Evolutionary conservation across 2,113 vertebrate genomes (phyloP).

Genomic region (Petroica traversi): DNA sequence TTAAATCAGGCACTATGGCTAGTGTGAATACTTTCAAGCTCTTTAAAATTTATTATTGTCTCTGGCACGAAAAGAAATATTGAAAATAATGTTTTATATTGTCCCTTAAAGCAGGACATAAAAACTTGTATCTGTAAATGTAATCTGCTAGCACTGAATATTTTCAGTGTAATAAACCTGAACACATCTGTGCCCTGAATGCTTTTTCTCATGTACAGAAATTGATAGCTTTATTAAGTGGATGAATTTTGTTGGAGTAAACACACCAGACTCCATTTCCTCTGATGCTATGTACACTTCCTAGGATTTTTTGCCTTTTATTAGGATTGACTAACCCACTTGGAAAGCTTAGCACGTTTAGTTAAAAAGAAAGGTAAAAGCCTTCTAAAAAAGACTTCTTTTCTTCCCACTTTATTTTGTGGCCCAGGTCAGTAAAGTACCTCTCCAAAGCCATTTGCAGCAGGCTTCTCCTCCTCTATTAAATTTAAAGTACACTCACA

Average conservation of each 20-base stretch:
- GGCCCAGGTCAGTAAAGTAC: background rate
- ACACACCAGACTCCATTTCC: background rate
- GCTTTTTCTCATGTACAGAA: background rate
- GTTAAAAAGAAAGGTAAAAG: background rate
- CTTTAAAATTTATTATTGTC: background rate
- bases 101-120: background rate
- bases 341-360: background rate
- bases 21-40: background rate
- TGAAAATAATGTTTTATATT: background rate
- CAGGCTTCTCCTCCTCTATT: background rate
- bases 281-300: background rate
- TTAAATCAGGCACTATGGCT: background rate
- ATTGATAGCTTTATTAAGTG: background rate
- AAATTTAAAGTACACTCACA: background rate
- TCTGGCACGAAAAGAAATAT: background rate
- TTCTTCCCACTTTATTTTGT: fast-evolving
- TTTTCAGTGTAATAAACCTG: background rate
- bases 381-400: background rate
- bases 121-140: background rate
- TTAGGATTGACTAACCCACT: background rate
- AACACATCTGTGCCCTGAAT: fast-evolving
- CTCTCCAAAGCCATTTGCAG: background rate
- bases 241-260: background rate
- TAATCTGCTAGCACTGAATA: background rate
- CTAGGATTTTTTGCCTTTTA: background rate